Evolutionary conservation across 1,140 invertebrate genomes (phyloP), one percentile per base, ranked within the genome.

Genomic region (Drosophila auraria): DNA sequence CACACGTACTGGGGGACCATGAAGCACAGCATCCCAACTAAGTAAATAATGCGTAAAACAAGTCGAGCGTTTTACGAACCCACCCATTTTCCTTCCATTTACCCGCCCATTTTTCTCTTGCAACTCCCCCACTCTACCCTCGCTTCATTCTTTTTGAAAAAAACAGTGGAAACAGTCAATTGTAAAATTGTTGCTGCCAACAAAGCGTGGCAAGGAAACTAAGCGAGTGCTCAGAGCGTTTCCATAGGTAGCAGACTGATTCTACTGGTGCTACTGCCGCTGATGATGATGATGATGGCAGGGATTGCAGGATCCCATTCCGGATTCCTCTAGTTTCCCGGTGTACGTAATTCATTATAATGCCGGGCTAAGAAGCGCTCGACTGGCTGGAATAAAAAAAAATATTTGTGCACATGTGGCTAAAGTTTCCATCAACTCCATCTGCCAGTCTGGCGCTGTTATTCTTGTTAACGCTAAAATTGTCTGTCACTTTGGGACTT

Each of bases 21-120:
- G 40, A 11, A 53, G 20, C 58, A 57, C 54, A 89, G 83, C 72
- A 66, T 87, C 81, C 73, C 73, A 78, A 87, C 81, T 87, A 83
- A 89, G 83, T 87, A 89, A 89, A 89, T 89, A 89, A 89, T 89
- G 84, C 84, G 84, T 89, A 89, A 89, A 89, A 89, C 84, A 89
- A 89, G 84, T 84, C 81, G 76, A 89, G 84, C 84, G 84, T 87
- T 87, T 89, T 89, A 89, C 84, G 61, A 78, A 81, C 64, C 51
- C 71, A 40, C 58, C 69, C 56, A 53, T 51, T 73, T 73, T 38
- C 20, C 53, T 38, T 15, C 33, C 53, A 56, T 56, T 56, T 56
- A 23, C 40, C 40, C 54, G 11, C 7, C 58, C 33, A 59, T 49
- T 40, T 59, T 40, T 51, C 40, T 38, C 40, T 30, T 36, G 49